Evolutionary conservation across 2,888 invertebrate genomes (phyloP), one percentile per base, ranked within the genome.

Genomic region (Pinctada fucata): DNA sequence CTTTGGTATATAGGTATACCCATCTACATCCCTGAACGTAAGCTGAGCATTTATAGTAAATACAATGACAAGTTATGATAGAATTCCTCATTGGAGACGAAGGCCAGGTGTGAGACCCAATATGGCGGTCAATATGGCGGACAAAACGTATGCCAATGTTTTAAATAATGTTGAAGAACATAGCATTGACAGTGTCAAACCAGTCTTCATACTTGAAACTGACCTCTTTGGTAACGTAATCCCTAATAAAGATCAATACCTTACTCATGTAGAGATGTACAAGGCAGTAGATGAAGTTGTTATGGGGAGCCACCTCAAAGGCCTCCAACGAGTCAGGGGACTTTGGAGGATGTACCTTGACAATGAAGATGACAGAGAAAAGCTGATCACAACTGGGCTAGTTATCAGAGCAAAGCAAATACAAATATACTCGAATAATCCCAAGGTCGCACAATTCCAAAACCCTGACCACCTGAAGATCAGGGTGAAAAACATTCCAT

Each of bases 191-290:
- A 45, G 31, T 45, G 65, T 65, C 65, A 65, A 65, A 65, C 65
- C 65, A 65, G 65, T 65, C n/a, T 65, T 65, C n/a, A 65, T 65
- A 65, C n/a, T 10, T 16, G 65, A 65, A 65, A 10, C 6, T 65
- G 65, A 65, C 31, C 65, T 65, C 31, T 65, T 65, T 65, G 65
- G 65, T 16, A 10, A 65, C 65, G 31, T 45, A 5, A 65, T 5
- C 5, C 65, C 65, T 45, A 65, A 65, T 65, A 65, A 65, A 65
- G 65, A 65, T 65, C 65, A 65, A 45, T 65, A 16, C 2, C 65
- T 65, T 45, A 65, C 65, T 16, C 65, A 65, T 1, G 31, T 65
- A 16, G 65, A 65, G 31, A n/a, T 65, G 31, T 2, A 65, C 31
- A 65, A 65, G n/a, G 31, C n/a, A 65, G 31, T 65, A 5, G 65